Evolutionary conservation across 2,888 invertebrate species (phyloP).

Genomic region (Rhodophaea formosa): DNA sequence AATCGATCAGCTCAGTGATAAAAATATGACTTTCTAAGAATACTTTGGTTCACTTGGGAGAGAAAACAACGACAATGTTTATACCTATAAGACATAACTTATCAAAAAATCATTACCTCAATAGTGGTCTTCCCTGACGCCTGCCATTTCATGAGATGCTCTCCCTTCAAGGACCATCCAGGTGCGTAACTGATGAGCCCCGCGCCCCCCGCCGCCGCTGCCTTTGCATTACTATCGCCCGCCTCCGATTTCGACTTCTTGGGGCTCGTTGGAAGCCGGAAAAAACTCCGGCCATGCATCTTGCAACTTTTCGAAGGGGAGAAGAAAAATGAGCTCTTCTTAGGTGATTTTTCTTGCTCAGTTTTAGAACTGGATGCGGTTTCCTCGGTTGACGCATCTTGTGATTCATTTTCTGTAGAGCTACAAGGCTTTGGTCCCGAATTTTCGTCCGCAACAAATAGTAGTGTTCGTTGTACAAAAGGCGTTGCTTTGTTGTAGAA

Average conservation of each 20-base stretch:
- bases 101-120: constrained; percentile 61
- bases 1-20: no score
- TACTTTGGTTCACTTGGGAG: background rate
- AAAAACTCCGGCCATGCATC: constrained; percentile 73
- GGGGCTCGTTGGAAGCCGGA: constrained; percentile 77
- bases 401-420: constrained; percentile 42
- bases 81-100: background rate
- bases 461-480: constrained; percentile 72
- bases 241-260: constrained; percentile 72
- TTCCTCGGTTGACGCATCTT: constrained; percentile 48
- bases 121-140: constrained; percentile 81
- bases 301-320: constrained; percentile 78
- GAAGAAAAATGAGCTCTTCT: constrained; percentile 78
- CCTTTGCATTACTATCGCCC: constrained; percentile 43
- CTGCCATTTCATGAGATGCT: constrained; percentile 83
- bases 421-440: constrained; percentile 63
- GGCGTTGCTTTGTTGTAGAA: constrained; percentile 78
- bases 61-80: constrained; percentile 2
- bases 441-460: constrained; percentile 73
- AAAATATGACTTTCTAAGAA: no score
- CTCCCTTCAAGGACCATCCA: constrained; percentile 82
- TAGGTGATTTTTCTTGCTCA: constrained; percentile 75
- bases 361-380: constrained; percentile 57
- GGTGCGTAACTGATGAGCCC: constrained; percentile 83
- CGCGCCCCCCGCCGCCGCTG: constrained; percentile 45